Evolutionary conservation across 2,888 invertebrate genomes (phyloP).

Genomic region (Ceratothoa steindachneri): DNA sequence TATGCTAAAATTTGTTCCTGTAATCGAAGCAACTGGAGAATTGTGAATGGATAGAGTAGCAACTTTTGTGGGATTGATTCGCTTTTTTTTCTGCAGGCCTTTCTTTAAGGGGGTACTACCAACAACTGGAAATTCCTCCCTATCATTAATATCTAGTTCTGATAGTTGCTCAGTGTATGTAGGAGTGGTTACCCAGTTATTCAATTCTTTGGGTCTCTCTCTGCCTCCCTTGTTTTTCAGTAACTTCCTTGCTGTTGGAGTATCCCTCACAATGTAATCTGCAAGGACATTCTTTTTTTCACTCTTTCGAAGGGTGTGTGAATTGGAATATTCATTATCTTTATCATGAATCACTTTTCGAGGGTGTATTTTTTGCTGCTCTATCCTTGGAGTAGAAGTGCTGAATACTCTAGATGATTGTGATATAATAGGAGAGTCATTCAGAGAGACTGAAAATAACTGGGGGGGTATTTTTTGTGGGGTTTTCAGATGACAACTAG

Average conservation of each 20-base stretch:
- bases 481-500: neutral
- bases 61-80: constrained; percentile 42
- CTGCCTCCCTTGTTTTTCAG: neutral
- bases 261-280: constrained; percentile 11
- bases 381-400: neutral
- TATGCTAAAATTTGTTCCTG: neutral
- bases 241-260: neutral
- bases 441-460: neutral
- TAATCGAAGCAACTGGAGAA: neutral
- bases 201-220: neutral
- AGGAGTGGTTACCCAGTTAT: neutral
- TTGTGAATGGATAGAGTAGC: neutral
- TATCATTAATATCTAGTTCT: constrained; percentile 32
- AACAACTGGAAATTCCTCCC: constrained; percentile 39
- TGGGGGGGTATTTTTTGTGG: neutral
- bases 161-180: neutral
- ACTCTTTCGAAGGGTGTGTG: neutral
- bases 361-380: neutral
- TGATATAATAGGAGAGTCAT: neutral
- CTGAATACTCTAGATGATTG: neutral
- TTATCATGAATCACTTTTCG: neutral
- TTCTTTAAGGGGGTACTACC: constrained; percentile 9
- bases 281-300: constrained; percentile 9
- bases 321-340: neutral
- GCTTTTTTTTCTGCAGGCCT: constrained; percentile 27